These are phyloP conservation scores for Thymelicus sylvestris DNA, from an alignment of 2,888 invertebrate genomes.

Conservation along the genomic window DNA sequence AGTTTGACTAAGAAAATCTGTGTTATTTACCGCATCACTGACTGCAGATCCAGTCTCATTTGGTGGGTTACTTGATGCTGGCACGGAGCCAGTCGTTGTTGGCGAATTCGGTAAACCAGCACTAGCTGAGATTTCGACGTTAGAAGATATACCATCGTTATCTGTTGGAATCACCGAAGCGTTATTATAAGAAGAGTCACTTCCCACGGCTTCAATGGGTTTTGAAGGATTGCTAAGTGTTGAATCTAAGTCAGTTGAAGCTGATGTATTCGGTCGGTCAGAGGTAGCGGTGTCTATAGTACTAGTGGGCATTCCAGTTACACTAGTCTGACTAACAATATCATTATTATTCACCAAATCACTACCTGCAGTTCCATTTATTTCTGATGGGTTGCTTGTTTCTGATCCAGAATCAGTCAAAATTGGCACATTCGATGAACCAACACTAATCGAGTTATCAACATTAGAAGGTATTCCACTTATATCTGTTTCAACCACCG, in stretches of 20 bases:
- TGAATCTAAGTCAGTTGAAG: not conserved
- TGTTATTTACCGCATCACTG: not conserved
- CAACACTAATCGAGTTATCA: not conserved
- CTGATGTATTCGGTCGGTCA: not conserved
- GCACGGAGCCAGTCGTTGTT: not conserved
- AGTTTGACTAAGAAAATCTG: not conserved
- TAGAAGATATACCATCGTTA: not conserved
- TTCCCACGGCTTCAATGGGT: not conserved
- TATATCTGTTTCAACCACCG: not conserved
- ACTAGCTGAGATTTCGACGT: not conserved
- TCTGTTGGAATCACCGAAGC: not conserved
- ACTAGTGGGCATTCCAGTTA: not conserved
- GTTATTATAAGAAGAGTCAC: not conserved
- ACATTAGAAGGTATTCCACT: not conserved
- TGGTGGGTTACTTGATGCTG: not conserved
- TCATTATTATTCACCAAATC: not conserved
- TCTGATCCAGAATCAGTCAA: not conserved
- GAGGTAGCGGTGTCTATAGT: not conserved
- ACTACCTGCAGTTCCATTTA: not conserved
- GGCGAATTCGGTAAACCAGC: conserved; percentile 8
- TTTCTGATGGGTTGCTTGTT: not conserved
- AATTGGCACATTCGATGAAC: not conserved
- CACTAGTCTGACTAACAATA: not conserved
- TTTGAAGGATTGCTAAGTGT: not conserved
- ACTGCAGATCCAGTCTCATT: not conserved